Evolutionary conservation across 2,888 invertebrate species (phyloP).

Genomic region (Crematogaster levior): DNA sequence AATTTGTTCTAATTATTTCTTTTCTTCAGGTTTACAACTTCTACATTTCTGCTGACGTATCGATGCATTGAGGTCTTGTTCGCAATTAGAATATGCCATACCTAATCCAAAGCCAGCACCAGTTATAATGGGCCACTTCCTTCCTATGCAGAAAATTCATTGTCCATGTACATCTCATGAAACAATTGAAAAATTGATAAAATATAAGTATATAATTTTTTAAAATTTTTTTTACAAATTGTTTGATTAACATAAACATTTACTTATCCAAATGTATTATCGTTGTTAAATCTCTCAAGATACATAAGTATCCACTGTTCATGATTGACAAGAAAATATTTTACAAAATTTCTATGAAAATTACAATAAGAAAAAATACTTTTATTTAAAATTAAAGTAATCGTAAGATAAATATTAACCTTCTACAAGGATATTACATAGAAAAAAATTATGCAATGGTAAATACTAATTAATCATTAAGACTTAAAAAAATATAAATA

Average conservation of each 20-base stretch:
- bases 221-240: neutral
- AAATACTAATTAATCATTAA: neutral
- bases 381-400: neutral
- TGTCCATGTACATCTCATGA: neutral
- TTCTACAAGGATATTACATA: neutral
- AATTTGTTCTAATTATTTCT: constrained; percentile 62
- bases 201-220: constrained; percentile 12
- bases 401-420: neutral
- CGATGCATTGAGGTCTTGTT: constrained; percentile 88
- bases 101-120: constrained; percentile 97
- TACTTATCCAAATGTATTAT: neutral
- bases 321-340: neutral
- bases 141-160: constrained; percentile 86
- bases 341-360: neutral
- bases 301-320: neutral
- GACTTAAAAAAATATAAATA: neutral
- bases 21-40: constrained; percentile 71
- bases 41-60: constrained; percentile 71
- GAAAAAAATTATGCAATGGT: neutral
- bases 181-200: neutral
- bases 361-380: neutral
- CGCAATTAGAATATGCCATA: constrained; percentile 95
- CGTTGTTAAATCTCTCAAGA: neutral
- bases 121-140: constrained; percentile 95
- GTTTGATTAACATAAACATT: neutral